Conservation (phyloP, 2,113 vertebrate genomes). For the Mola mola region DNA sequence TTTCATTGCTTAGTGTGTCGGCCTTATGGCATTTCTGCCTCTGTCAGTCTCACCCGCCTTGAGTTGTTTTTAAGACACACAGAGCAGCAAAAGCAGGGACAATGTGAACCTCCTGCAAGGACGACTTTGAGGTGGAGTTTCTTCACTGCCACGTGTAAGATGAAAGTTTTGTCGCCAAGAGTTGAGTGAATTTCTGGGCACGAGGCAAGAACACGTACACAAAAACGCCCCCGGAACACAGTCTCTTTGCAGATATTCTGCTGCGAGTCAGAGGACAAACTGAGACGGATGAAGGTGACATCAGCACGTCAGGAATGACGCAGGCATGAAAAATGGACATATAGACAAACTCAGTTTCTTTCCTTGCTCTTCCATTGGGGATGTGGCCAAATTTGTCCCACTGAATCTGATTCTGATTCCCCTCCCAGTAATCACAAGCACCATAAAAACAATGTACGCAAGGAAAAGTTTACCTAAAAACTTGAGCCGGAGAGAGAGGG, state of each 20-base stretch:
- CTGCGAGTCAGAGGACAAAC: constrained; percentile 33
- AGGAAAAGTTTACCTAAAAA: too few species aligned
- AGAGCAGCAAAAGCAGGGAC: constrained; percentile 3
- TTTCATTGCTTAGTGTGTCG: constrained; percentile 12
- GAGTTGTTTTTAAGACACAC: constrained; percentile 7
- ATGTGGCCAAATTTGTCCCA: too few species aligned
- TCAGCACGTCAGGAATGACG: too few species aligned
- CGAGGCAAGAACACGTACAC: neutral
- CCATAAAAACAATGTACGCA: too few species aligned
- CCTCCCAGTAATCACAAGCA: too few species aligned
- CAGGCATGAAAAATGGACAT: too few species aligned
- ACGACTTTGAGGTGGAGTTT: constrained; percentile 36
- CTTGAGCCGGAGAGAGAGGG: too few species aligned
- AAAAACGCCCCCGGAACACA: neutral
- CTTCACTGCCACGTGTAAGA: constrained; percentile 22
- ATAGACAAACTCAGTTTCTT: too few species aligned
- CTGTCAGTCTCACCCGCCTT: neutral
- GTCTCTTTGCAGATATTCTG: constrained; percentile 5
- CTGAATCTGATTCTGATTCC: too few species aligned
- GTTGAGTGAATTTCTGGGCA: constrained; percentile 1
- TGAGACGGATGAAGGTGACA: constrained; percentile 21
- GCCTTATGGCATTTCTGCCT: constrained; percentile 9
- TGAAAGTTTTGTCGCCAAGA: constrained; percentile 37
- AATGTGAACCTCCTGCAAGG: constrained; percentile 26
- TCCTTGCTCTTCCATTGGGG: too few species aligned